phyloP scores from a whole-genome alignment of 2,113 vertebrate species.

The Notiomystis cincta region DNA sequence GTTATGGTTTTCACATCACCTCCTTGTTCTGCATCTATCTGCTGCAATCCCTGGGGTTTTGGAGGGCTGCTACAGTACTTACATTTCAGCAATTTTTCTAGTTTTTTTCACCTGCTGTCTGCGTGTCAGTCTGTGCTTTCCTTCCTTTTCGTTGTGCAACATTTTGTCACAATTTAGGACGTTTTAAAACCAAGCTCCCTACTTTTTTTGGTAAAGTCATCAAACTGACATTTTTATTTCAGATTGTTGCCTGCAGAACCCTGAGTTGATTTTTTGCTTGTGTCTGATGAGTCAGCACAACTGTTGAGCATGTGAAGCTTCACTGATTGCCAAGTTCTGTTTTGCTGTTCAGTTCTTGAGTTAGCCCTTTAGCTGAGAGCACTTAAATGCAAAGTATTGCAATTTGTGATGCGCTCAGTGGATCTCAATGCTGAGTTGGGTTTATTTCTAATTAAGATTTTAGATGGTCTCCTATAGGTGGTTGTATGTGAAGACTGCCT shows the following conservation, averaged over 20 bases:
- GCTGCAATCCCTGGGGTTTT: background rate
- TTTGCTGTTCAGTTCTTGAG: background rate
- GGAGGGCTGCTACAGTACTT: background rate
- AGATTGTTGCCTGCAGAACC: background rate
- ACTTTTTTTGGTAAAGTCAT: background rate
- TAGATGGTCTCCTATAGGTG: background rate
- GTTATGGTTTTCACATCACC: background rate
- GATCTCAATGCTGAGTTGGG: background rate
- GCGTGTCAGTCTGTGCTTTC: rapidly evolving
- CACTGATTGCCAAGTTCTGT: background rate
- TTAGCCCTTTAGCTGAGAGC: background rate
- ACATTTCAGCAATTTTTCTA: background rate
- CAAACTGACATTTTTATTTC: background rate
- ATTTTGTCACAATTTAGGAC: background rate
- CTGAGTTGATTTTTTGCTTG: background rate
- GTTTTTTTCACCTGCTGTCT: background rate
- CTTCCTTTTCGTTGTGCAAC: background rate
- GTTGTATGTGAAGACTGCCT: background rate
- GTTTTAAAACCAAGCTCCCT: background rate
- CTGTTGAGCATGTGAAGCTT: background rate
- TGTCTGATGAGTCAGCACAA: background rate
- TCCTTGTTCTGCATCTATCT: background rate
- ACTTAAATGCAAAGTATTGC: background rate
- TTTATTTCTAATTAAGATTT: background rate
- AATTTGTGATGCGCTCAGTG: rapidly evolving